Evolutionary conservation across 2,797 vertebrate genomes (phyloP), one percentile per base, ranked within the genome.

Genomic region (Danio kyathit): DNA sequence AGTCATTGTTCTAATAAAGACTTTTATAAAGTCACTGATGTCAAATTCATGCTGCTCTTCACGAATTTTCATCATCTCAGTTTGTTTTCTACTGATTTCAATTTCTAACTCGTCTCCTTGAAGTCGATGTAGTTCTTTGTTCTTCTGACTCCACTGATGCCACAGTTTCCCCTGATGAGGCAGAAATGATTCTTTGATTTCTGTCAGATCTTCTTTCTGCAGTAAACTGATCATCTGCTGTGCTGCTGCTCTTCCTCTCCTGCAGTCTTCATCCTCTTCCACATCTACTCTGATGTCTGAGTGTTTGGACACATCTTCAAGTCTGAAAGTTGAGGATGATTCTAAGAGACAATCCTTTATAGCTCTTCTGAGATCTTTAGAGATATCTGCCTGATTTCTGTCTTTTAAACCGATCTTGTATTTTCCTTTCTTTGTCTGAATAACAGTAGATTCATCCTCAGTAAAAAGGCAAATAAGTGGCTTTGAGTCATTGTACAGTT

Each of bases 101-200:
- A 6, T 38, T 46, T 78, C 64, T 59, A 29, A n/a, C 4, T 78
- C 29, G 12, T 69, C 5, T 44, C 88, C 87, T 41, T 81, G 88
- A 16, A 95, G 83, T 52, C 88, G 87, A 79, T 90, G 88, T 29
- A 91, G 80, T 56, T 95, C 92, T 87, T 92, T 95, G 75, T 94
- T 91, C 61, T 64, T 92, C 77, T 66, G 64, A 87, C 93, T 93
- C 94, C 95, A 96, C 0, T 6, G 11, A 6, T 90, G 70, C 95
- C 95, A 95, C 13, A 94, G 84, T 48, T 90, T 14, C 29, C 93
- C 94, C 66, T 95, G 95, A 63, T 94, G 92, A 0, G 92, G 93
- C 3, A 96, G 65, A 6, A 93, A 87, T 3, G 1, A 57, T 14
- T 89, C 82, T 78, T 95, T 95, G 12, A 94, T 88, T 3, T 88